Evolutionary conservation across 2,797 vertebrate species (phyloP), one percentile per base, ranked within the genome.

Genomic region (Sphenodon punctatus): DNA sequence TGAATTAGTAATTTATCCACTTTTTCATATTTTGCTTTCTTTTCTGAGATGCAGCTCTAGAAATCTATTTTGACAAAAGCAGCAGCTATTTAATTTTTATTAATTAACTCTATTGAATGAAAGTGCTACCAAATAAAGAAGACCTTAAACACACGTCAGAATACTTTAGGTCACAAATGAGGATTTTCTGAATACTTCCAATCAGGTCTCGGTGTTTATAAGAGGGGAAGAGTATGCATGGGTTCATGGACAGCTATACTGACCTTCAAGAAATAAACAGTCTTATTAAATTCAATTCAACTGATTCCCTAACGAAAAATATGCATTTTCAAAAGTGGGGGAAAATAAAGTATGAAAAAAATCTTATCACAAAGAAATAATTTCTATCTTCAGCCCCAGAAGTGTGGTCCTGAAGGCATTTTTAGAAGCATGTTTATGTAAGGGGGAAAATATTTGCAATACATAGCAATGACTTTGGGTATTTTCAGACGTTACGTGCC

Each of bases 1-100:
- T 74, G 9, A 6, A 38, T 84, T 64, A 71, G 42, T 59, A 46
- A 34, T 72, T 80, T 73, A 42, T 58, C 32, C 45, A 49, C 32
- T n/a, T 43, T 77, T 45, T 70, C 23, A 71, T 77, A 80, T 75
- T 85, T 16, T 15, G n/a, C 63, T 66, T 69, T 81, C 30, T 16
- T 91, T 41, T 74, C 14, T 42, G n/a, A 74, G n/a, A 4, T 63
- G 58, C 23, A 70, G 59, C 53, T 74, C 8, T 36, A 20, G 34
- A 75, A 83, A 71, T 60, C 15, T 76, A 55, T 72, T 76, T 68
- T 67, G 70, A 67, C 25, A 67, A 73, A 78, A 77, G 46, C 61
- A 58, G 25, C 11, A 84, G 82, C 86, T 11, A 77, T 70, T 73
- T 64, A 23, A 68, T 53, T 72, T 78, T 67, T n/a, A 80, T 32